Conservation (phyloP, 1,140 invertebrate genomes). For the Drosophila arawakana region DNA sequence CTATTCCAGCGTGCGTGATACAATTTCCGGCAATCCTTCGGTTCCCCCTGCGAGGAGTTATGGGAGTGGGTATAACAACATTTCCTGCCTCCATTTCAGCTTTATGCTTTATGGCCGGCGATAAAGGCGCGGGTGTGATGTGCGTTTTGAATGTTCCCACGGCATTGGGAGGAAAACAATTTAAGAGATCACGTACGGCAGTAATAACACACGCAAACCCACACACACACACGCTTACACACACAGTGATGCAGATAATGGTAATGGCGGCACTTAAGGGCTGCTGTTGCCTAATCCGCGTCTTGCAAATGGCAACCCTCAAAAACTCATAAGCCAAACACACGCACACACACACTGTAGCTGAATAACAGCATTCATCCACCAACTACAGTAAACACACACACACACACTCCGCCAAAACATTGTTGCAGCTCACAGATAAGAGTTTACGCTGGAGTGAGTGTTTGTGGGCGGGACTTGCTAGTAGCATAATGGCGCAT, state of each 20-base stretch:
- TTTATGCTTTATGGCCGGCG: constrained; percentile 52
- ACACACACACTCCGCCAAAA: constrained; percentile 21
- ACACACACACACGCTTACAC: constrained; percentile 5
- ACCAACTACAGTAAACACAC: constrained; percentile 18
- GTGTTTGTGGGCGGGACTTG: constrained; percentile 49
- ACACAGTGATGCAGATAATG: constrained; percentile 48
- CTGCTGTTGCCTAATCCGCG: constrained; percentile 65
- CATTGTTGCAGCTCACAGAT: constrained; percentile 62
- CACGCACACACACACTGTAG: not conserved
- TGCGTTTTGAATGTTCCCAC: constrained; percentile 38
- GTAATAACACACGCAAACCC: constrained; percentile 42
- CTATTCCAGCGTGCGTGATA: constrained; percentile 57
- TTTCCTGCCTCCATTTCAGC: constrained; percentile 66
- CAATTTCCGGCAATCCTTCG: constrained; percentile 40
- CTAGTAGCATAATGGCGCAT: constrained; percentile 14
- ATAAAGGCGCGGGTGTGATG: constrained; percentile 39
- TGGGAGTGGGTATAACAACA: constrained; percentile 29
- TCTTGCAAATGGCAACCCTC: constrained; percentile 59
- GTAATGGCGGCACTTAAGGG: constrained; percentile 74
- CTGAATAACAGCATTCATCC: constrained; percentile 25
- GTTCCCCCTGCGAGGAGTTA: not conserved
- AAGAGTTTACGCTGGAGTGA: constrained; percentile 27
- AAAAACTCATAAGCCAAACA: constrained; percentile 1
- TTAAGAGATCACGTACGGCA: constrained; percentile 70
- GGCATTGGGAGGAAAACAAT: constrained; percentile 42